A percentile compares a stretch with the other conserved stretches of the same genome.
Conservation (phyloP, 2,888 invertebrate species). For the Drosophila quasianomalipes region DNA sequence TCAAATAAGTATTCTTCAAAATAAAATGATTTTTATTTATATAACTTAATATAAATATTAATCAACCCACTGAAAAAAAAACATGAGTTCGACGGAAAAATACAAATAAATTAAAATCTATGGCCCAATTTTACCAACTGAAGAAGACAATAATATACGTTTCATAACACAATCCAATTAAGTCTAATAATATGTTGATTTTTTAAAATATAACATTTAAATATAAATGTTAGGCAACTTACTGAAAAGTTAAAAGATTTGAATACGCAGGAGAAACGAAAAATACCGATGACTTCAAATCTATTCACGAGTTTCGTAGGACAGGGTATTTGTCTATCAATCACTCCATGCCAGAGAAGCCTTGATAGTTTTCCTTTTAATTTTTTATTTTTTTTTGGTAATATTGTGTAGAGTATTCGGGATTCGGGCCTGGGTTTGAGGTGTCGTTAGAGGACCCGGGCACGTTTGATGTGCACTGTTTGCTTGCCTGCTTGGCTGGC, state of each 20-base stretch:
- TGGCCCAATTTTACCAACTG: neutral
- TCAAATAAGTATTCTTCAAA: neutral
- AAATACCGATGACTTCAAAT: neutral
- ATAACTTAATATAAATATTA: neutral
- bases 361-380: neutral
- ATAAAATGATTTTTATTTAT: neutral
- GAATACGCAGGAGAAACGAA: too few species aligned
- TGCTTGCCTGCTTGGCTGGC: slow-evolving; percentile 49
- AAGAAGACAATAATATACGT: too few species aligned
- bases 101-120: neutral
- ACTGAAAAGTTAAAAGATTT: too few species aligned
- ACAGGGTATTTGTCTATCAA: slow-evolving; percentile 1
- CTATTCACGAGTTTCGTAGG: neutral
- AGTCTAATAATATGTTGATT: too few species aligned
- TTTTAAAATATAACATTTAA: neutral
- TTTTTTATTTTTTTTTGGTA: slow-evolving; percentile 20
- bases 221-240: neutral
- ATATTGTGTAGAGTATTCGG: slow-evolving; percentile 10
- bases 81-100: neutral
- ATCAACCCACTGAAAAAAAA: neutral
- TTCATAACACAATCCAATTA: neutral
- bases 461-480: slow-evolving; percentile 70
- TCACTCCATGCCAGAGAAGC: neutral
- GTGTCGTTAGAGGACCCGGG: slow-evolving; percentile 45
- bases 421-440: slow-evolving; percentile 19